Evolutionary conservation across 2,797 vertebrate genomes (phyloP).

Genomic region (Clarias fuscus): DNA sequence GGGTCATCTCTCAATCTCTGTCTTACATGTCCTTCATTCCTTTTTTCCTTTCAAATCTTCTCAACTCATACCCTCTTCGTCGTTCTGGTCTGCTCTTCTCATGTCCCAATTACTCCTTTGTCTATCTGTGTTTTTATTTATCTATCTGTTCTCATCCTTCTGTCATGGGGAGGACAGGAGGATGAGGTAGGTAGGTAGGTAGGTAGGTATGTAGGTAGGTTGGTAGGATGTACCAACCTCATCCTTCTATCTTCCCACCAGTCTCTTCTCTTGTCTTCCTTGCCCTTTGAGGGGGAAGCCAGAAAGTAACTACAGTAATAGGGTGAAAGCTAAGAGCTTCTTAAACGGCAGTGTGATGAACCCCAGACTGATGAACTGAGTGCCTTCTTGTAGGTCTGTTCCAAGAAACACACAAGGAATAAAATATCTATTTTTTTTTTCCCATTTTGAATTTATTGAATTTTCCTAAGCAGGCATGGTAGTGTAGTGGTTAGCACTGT

Average conservation of each 20-base stretch:
- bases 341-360: slow-evolving; percentile 74
- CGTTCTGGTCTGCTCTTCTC: not conserved
- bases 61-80: not conserved
- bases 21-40: slow-evolving; percentile 34
- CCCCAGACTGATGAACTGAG: slow-evolving; percentile 69
- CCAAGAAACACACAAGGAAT: slow-evolving; percentile 66
- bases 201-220: no score
- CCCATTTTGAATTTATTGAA: no score
- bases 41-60: not conserved
- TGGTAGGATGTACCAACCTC: no score
- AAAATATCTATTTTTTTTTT: no score
- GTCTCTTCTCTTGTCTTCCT: not conserved
- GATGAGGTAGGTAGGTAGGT: no score
- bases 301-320: slow-evolving; percentile 66
- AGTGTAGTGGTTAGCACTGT: no score
- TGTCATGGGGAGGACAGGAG: no score
- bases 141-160: not conserved
- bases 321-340: slow-evolving; percentile 72
- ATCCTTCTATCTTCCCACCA: not conserved
- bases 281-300: slow-evolving; percentile 35
- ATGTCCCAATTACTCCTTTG: not conserved
- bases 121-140: not conserved
- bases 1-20: slow-evolving; percentile 61
- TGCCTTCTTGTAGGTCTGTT: slow-evolving; percentile 73
- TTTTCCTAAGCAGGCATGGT: no score